A percentile compares a stretch with the other conserved stretches of the same genome.
phyloP scores from a whole-genome alignment of 2,113 vertebrate genomes.

The Paracanthobrama guichenoti region DNA sequence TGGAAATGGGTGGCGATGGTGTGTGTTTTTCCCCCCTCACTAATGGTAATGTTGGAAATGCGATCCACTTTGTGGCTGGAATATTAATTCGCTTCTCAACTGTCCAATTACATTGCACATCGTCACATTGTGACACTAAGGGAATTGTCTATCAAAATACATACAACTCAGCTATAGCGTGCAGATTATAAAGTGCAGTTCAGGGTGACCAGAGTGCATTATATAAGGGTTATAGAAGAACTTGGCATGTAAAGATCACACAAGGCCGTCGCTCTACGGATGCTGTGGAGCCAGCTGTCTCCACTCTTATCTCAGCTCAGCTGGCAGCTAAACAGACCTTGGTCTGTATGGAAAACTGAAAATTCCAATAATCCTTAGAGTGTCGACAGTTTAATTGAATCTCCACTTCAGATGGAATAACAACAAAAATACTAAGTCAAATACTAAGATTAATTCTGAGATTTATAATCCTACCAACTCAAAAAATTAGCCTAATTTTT shows the following conservation, averaged over 20 bases:
- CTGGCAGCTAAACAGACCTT: background rate
- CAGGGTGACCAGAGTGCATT: background rate
- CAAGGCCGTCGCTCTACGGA: background rate
- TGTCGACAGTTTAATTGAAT: background rate
- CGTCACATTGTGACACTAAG: slow-evolving; percentile 41
- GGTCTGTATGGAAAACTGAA: background rate
- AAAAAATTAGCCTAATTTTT: background rate
- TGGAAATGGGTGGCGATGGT: slow-evolving; percentile 69
- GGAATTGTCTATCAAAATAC: slow-evolving; percentile 13
- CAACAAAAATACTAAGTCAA: background rate
- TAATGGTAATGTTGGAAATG: slow-evolving; percentile 72
- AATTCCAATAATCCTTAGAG: background rate
- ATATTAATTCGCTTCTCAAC: slow-evolving; percentile 66
- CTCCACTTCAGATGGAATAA: background rate
- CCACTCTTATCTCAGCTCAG: background rate
- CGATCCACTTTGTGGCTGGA: slow-evolving; percentile 64
- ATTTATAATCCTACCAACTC: background rate
- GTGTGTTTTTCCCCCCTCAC: slow-evolving; percentile 53
- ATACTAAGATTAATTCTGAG: background rate
- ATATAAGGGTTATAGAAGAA: background rate
- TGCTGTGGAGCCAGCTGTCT: background rate
- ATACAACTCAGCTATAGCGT: background rate
- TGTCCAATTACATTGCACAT: slow-evolving; percentile 30
- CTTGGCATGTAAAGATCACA: background rate
- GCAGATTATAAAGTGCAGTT: background rate